Base-by-base conservation (phyloP, 2,113 vertebrate species). In the Porphyrio hochstetteri region DNA sequence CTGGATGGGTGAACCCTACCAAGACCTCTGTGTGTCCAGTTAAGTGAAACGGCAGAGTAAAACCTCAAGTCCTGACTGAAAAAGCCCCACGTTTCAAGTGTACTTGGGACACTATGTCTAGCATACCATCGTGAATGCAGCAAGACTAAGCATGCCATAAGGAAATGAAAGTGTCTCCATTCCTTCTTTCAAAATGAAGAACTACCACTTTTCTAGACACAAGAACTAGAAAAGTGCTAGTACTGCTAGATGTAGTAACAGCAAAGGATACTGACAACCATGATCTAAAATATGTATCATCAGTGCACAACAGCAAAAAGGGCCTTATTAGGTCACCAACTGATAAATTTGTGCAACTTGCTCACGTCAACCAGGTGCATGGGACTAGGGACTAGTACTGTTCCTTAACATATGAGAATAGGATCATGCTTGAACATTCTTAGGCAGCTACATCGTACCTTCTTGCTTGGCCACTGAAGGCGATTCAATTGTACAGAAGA, bases 401-500 rank as follows among this genome's bases (percentile, higher is more conserved):
- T 19, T 57, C 16, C 36, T 57, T 44, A 27, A 27, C 16, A 57
- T 2, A 61, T 9, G 12, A 75, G 19, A 31, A 69, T 24, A 64
- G 9, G 25, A 29, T 67, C 83, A 60, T 7, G 20, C n/a, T 59
- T 15, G 3, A 71, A 16, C 10, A 68, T 35, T 52, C 33, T 35
- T 38, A 78, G 20, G 28, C 14, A 78, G 24, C 28, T 68, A 48
- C 1, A 2, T 0, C 28, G 24, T 93, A 99, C 99, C 99, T 91
- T 98, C 95, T 81, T 99, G 99, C 95, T 97, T 99, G 92, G 99
- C 97, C 97, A 99, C 33, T n/a, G 99, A 98, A 29, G 99, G 98
- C 1, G 99, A 99, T 67, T 99, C 99, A 88, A 99, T 99, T n/a
- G 99, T 99, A 96, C 99, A 99, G 97, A 99, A 99, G 97, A 99